These are phyloP conservation scores for Sitobion miscanthi DNA, from an alignment of 1,140 invertebrate genomes.

Conservation along the genomic window DNA sequence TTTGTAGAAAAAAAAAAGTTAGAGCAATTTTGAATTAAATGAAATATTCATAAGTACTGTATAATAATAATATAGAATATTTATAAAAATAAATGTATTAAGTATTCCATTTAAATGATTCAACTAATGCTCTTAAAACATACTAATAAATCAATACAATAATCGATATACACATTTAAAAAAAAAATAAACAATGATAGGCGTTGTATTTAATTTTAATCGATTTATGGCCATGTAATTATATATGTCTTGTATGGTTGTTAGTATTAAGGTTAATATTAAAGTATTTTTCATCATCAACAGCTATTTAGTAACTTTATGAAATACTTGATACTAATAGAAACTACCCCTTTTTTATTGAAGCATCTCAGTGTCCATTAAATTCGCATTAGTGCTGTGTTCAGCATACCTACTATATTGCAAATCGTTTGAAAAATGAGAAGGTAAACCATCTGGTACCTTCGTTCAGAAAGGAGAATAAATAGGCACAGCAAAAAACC, in stretches of 20 bases:
- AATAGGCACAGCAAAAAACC: background rate
- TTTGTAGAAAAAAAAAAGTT: background rate
- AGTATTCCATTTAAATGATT: background rate
- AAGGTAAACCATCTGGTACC: background rate
- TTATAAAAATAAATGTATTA: background rate
- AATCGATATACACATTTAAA: background rate
- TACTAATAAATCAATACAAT: background rate
- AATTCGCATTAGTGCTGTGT: background rate
- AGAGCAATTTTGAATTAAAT: background rate
- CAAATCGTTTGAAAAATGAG: background rate
- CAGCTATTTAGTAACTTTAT: background rate
- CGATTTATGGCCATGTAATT: background rate
- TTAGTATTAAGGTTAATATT: background rate
- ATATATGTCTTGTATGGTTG: background rate
- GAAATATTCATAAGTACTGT: too few relatives aligned
- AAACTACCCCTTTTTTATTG: background rate
- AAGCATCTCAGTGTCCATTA: background rate
- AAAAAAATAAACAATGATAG: background rate
- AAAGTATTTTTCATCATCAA: background rate
- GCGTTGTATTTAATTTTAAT: background rate
- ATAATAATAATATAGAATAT: background rate
- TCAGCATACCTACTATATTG: background rate
- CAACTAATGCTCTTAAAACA: background rate
- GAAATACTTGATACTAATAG: background rate
- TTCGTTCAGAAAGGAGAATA: background rate